A percentile compares a stretch with the other conserved stretches of the same genome.
These are phyloP conservation scores for Elephantulus edwardii DNA, from an alignment of 2,113 vertebrate species.

Conservation along the genomic window DNA sequence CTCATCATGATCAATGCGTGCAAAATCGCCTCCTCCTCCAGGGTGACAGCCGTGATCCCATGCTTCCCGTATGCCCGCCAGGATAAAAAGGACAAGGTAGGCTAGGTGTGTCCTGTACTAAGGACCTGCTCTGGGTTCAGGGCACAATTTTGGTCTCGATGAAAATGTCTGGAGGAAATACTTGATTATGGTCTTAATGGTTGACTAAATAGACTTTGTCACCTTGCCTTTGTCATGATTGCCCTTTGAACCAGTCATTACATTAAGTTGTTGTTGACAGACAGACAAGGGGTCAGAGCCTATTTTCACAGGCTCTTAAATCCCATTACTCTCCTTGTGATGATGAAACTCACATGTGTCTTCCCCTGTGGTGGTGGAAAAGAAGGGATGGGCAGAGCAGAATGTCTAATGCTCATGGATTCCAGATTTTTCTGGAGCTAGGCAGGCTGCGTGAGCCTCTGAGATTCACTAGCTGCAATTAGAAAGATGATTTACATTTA, in stretches of 20 bases:
- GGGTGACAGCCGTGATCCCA: slow-evolving; percentile 89
- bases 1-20: slow-evolving; percentile 92
- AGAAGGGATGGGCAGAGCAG: no score
- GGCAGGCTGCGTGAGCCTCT: no score
- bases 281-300: not conserved
- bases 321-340: not conserved
- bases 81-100: slow-evolving; percentile 91
- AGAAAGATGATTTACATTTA: no score
- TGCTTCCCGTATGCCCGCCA: slow-evolving; percentile 90
- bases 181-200: not conserved
- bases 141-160: not conserved
- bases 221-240: not conserved
- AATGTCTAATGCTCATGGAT: no score
- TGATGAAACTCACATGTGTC: not conserved
- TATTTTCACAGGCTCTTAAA: slow-evolving; percentile 4
- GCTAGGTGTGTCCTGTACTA: slow-evolving; percentile 1
- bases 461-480: no score
- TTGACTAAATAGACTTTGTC: not conserved
- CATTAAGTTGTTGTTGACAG: not conserved
- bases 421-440: no score
- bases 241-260: not conserved
- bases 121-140: not conserved
- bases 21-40: slow-evolving; percentile 89
- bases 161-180: not conserved
- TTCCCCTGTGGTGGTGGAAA: not conserved